A percentile compares a stretch with the other conserved stretches of the same genome.
phyloP scores from a whole-genome alignment of 2,797 vertebrate species.

The Microctenopoma stevenorrisi region DNA sequence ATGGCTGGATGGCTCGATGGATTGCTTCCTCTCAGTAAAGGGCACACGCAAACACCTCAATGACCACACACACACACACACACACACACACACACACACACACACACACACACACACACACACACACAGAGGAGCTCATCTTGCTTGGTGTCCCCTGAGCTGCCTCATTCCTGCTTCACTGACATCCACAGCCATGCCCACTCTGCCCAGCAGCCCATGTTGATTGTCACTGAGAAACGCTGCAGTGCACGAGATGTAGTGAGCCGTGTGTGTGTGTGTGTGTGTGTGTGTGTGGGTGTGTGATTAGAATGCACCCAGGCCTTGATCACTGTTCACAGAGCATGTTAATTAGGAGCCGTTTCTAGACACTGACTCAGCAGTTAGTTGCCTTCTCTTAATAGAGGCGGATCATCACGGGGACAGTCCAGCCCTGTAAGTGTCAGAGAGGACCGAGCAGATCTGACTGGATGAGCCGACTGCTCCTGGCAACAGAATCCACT shows the following conservation, averaged over 20 bases:
- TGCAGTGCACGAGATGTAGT: slow-evolving; percentile 29
- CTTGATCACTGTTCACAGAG: slow-evolving; percentile 62
- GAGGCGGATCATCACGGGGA: slow-evolving; percentile 34
- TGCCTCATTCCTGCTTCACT: slow-evolving; percentile 43
- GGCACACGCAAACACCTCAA: slow-evolving; percentile 26
- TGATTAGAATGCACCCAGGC: slow-evolving; percentile 44
- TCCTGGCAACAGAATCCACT: slow-evolving; percentile 66
- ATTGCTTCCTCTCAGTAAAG: slow-evolving; percentile 38
- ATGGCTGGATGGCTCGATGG: slow-evolving; percentile 44
- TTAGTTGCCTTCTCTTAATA: slow-evolving; percentile 39
- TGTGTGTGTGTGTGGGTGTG: background rate
- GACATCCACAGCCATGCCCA: slow-evolving; percentile 29
- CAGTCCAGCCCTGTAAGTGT: slow-evolving; percentile 47
- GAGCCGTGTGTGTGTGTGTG: slow-evolving; percentile 27
- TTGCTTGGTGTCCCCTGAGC: slow-evolving; percentile 46
- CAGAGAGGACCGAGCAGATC: slow-evolving; percentile 31
- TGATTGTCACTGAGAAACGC: slow-evolving; percentile 26
- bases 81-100: slow-evolving; percentile 13
- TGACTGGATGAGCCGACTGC: slow-evolving; percentile 34
- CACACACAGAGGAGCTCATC: slow-evolving; percentile 39
- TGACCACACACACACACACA: slow-evolving; percentile 1
- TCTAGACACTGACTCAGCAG: slow-evolving; percentile 60
- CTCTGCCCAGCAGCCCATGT: slow-evolving; percentile 30
- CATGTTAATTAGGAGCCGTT: slow-evolving; percentile 63
- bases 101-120: slow-evolving; percentile 1